phyloP scores from a whole-genome alignment of 2,797 vertebrate genomes.

The Spheniscus humboldti region DNA sequence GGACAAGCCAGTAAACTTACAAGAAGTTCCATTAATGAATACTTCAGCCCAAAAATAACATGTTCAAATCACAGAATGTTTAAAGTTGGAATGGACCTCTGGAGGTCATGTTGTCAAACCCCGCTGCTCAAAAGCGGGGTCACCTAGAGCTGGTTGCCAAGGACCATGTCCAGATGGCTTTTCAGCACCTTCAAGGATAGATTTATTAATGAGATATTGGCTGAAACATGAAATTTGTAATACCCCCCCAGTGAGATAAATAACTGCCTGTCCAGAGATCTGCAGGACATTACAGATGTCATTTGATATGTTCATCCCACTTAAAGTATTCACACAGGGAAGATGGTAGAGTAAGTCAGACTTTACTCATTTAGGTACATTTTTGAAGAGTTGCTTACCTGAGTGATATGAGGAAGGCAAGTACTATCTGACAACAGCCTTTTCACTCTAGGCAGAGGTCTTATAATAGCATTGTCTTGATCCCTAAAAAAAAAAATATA shows the following conservation, averaged over 20 bases:
- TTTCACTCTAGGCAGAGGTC: constrained; percentile 94
- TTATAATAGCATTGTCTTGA: constrained; percentile 95
- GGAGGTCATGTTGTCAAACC: fast-evolving
- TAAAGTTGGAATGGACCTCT: not conserved
- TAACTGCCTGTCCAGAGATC: not conserved
- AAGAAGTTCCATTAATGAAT: not conserved
- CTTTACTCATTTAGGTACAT: not conserved
- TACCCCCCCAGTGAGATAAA: not conserved
- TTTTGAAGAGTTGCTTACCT: constrained; percentile 75
- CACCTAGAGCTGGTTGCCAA: not conserved
- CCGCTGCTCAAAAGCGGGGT: not conserved
- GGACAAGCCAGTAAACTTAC: not conserved
- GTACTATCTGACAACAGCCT: constrained; percentile 92
- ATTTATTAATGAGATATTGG: not conserved
- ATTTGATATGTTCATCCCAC: not conserved
- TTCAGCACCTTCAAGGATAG: not conserved
- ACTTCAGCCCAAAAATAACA: not conserved
- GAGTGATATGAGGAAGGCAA: constrained; percentile 95
- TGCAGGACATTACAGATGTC: not conserved
- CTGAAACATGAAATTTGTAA: not conserved
- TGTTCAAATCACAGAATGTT: not conserved
- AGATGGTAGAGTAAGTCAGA: not conserved
- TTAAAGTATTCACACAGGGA: not conserved
- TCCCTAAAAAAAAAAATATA: constrained; percentile 81
- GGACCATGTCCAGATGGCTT: not conserved